Evolutionary conservation across 2,888 invertebrate genomes (phyloP).

Genomic region (Balanococcus diminutus): DNA sequence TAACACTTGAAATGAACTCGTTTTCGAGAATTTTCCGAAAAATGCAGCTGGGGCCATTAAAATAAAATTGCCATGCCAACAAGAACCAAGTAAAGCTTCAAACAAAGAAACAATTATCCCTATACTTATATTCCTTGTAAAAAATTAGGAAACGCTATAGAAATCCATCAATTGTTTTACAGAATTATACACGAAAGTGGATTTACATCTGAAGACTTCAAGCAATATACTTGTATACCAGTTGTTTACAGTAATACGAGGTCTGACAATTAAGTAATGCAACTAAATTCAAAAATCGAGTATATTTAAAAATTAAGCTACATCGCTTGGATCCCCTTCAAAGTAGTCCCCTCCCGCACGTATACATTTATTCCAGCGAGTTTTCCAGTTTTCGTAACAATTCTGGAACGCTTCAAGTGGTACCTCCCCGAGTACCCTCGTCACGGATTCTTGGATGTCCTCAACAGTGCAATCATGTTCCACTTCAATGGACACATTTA

Average conservation of each 20-base stretch:
- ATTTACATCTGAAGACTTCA: constrained; percentile 99
- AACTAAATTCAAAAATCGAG: no score
- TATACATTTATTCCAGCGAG: constrained; percentile 36
- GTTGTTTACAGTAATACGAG: constrained; percentile 99
- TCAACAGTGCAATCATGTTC: no score
- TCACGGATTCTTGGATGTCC: constrained; percentile 55
- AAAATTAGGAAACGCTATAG: no score
- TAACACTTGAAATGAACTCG: no score
- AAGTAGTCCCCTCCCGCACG: constrained; percentile 46
- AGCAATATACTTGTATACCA: constrained; percentile 99
- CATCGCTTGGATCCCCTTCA: background rate
- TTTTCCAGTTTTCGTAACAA: constrained; percentile 45
- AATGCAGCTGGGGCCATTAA: no score
- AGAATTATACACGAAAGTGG: constrained; percentile 99
- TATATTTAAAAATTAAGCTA: constrained; percentile 11
- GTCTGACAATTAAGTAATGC: no score
- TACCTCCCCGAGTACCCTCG: constrained; percentile 37
- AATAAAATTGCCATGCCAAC: no score
- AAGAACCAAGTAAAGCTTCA: no score
- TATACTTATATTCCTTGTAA: no score
- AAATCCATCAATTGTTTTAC: constrained; percentile 48
- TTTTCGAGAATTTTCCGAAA: no score
- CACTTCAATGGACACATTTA: no score
- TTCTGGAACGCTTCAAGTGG: constrained; percentile 54
- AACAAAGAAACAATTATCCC: no score